phyloP scores from a whole-genome alignment of 2,113 vertebrate genomes.

The Psittacus erithacus region DNA sequence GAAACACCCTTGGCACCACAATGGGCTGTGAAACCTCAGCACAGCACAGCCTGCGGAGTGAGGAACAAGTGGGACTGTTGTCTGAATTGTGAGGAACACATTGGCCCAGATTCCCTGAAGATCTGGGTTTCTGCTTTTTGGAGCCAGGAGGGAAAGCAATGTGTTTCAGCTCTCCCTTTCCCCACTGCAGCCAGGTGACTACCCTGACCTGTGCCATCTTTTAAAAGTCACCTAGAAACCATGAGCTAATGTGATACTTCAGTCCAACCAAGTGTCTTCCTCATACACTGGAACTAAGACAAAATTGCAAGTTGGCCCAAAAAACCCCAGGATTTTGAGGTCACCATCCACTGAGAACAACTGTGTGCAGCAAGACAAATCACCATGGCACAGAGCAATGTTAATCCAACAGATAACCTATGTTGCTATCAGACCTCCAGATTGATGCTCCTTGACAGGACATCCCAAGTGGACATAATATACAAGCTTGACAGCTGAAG shows the following conservation, averaged over 20 bases:
- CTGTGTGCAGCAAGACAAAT: background rate
- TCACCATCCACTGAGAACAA: background rate
- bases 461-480: background rate
- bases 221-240: background rate
- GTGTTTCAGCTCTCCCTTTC: background rate
- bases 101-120: slow-evolving; percentile 38
- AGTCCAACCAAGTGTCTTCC: background rate
- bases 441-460: background rate
- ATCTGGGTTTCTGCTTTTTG: background rate
- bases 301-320: background rate
- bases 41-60: background rate
- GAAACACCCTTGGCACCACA: background rate
- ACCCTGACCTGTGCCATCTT: background rate
- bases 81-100: slow-evolving; percentile 48
- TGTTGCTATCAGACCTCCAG: background rate
- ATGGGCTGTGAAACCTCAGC: background rate
- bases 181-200: background rate
- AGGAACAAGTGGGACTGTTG: background rate
- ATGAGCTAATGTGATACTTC: background rate
- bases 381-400: background rate
- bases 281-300: background rate
- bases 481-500: background rate
- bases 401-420: background rate
- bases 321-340: rapidly evolving
- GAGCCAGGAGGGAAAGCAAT: background rate